Conservation (phyloP, 2,113 vertebrate genomes). For the Elanoides forficatus region DNA sequence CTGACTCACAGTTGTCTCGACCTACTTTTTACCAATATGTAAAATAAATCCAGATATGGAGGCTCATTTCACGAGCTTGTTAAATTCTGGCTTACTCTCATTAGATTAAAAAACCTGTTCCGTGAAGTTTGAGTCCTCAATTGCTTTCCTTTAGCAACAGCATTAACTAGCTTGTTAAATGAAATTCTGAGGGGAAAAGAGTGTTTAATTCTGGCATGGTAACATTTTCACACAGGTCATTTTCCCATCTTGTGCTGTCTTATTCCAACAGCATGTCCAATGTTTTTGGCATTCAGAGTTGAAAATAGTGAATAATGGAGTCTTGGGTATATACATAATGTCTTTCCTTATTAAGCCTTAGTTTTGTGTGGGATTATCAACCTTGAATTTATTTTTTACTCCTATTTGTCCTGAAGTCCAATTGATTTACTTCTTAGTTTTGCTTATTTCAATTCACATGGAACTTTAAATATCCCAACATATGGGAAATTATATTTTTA, state of each 20-base stretch:
- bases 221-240: background rate
- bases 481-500: background rate
- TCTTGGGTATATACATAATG: background rate
- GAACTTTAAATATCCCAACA: background rate
- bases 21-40: slow-evolving; percentile 37
- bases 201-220: background rate
- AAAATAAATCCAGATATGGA: slow-evolving; percentile 19
- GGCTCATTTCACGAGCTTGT: background rate
- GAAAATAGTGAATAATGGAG: background rate
- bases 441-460: background rate
- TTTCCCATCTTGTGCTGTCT: background rate
- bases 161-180: background rate
- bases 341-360: background rate
- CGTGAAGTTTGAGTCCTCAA: background rate
- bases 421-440: background rate
- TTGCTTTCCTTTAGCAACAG: background rate
- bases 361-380: background rate
- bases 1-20: slow-evolving; percentile 35
- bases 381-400: background rate
- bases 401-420: background rate
- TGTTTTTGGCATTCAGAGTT: background rate
- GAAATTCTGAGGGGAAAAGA: background rate
- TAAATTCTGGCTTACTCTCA: background rate
- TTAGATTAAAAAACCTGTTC: background rate
- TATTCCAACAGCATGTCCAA: background rate